These are phyloP conservation scores for Adelphocoris suturalis DNA, from an alignment of 2,888 invertebrate species.

Conservation along the genomic window DNA sequence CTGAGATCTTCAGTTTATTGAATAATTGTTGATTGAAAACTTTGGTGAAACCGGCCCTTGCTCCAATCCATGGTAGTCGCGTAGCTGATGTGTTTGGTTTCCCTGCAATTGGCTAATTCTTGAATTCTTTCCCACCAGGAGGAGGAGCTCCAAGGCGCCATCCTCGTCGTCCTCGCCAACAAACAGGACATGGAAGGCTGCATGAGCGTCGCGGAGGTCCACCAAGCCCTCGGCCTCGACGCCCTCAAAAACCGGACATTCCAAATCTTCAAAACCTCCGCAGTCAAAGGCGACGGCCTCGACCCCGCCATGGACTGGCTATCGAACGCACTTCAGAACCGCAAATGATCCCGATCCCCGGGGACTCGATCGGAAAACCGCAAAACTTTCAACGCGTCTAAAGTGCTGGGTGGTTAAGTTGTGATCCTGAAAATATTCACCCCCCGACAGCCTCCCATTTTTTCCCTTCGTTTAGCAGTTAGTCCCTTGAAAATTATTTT, in stretches of 20 bases:
- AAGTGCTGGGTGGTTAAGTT: conserved; percentile 42
- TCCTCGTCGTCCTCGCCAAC: conserved; percentile 97
- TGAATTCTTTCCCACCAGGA: conserved; percentile 83
- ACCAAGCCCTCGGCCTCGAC: conserved; percentile 96
- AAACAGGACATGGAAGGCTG: conserved; percentile 99
- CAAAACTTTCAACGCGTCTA: conserved; percentile 36
- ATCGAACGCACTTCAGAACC: conserved; percentile 92
- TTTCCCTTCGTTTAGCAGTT: conserved; percentile 13
- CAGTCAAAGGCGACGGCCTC: conserved; percentile 97
- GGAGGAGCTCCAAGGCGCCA: conserved; percentile 97
- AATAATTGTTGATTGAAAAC: too few species aligned
- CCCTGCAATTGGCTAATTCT: too few species aligned
- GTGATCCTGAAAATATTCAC: conserved; percentile 41
- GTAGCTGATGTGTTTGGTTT: too few species aligned
- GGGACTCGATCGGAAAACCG: background rate
- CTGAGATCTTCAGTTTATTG: too few species aligned
- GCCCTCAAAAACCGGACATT: conserved; percentile 97
- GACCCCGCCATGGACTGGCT: conserved; percentile 99
- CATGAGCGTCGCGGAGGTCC: conserved; percentile 97
- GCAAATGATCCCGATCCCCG: conserved; percentile 83
- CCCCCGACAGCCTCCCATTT: background rate
- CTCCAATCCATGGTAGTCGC: too few species aligned
- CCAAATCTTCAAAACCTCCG: conserved; percentile 99
- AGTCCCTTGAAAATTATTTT: conserved; percentile 39
- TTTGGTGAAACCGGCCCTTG: too few species aligned